phyloP scores from a whole-genome alignment of 2,113 vertebrate species.

The Cercocebus atys region DNA sequence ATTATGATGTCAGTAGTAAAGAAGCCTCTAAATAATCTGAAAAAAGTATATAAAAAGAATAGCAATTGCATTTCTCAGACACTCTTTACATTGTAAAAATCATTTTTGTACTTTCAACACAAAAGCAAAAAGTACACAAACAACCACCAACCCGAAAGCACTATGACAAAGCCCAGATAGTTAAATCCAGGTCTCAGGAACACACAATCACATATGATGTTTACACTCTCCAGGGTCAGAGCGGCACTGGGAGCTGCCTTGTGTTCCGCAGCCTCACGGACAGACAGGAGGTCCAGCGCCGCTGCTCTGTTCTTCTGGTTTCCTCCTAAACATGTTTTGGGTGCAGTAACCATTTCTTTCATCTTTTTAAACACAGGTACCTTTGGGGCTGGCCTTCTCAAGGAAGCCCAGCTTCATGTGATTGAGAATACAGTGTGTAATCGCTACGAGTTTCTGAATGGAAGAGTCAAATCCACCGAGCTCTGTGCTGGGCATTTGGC shows the following conservation, averaged over 20 bases:
- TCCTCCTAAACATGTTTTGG: background rate
- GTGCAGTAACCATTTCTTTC: background rate
- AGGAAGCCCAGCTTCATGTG: slow-evolving; percentile 95
- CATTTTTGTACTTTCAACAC: background rate
- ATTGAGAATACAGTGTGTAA: slow-evolving; percentile 97
- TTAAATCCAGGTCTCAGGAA: background rate
- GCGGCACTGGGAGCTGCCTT: rapidly evolving
- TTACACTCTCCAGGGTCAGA: background rate
- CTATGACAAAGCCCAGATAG: background rate
- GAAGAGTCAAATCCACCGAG: slow-evolving; percentile 86
- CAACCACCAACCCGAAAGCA: background rate
- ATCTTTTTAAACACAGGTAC: slow-evolving; percentile 85
- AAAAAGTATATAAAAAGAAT: background rate
- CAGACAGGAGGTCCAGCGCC: rapidly evolving
- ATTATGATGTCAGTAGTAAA: background rate
- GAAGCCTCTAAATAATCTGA: background rate
- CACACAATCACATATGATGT: rapidly evolving
- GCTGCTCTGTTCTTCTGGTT: background rate
- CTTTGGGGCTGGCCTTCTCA: slow-evolving; percentile 85
- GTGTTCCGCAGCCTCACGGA: rapidly evolving
- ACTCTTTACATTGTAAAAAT: background rate
- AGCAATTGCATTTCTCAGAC: background rate
- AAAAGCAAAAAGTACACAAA: background rate
- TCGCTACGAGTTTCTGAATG: slow-evolving; percentile 87
- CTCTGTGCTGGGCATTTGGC: slow-evolving; percentile 94